Base-by-base conservation (phyloP, 2,888 invertebrate genomes). In the Hydrotaea cyrtoneurina region DNA sequence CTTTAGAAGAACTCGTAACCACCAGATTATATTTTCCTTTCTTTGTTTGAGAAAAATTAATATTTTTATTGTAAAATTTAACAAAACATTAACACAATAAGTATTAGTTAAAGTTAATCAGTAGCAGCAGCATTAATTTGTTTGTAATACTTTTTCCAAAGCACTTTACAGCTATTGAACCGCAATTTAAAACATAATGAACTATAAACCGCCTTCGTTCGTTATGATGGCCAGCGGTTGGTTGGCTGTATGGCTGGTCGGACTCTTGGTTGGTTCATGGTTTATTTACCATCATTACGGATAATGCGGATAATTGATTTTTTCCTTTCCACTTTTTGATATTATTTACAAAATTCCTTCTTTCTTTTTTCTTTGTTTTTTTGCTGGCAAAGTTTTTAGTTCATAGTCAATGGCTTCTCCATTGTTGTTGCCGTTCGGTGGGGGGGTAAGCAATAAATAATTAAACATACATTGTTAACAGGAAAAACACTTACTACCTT, bases 241-340 rank as follows among this genome's bases (percentile, higher is more conserved):
- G 50, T n/a, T 50, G 50, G 50, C n/a, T 15, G 69, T 21, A 21
- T 19, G 10, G 23, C 23, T 15, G 11, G n/a, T n/a, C n/a, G n/a
- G n/a, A n/a, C n/a, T n/a, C n/a, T n/a, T n/a, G n/a, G n/a, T n/a
- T n/a, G n/a, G 39, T 69, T 69, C 39, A n/a, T 15, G 21, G 21
- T 43, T 69, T 74, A 23, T 26, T 74, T 59, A 13, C n/a, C 46
- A 43, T 62, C 39, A 74, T 59, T 74, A 59, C n/a, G 43, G 74
- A 74, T 74, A 72, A 72, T 73, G 19, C 31, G 72, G 72, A 36
- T 73, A 74, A 74, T 74, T 74, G 74, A 74, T 43, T 74, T 59
- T 59, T 57, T 62, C 46, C 46, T 69, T 69, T 69, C 46, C 39
- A 69, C 23, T 69, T 23, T 69, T 69, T 43, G 4, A 11, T 57